Evolutionary conservation across 1,140 invertebrate genomes (phyloP).

Genomic region (Diuraphis noxia): DNA sequence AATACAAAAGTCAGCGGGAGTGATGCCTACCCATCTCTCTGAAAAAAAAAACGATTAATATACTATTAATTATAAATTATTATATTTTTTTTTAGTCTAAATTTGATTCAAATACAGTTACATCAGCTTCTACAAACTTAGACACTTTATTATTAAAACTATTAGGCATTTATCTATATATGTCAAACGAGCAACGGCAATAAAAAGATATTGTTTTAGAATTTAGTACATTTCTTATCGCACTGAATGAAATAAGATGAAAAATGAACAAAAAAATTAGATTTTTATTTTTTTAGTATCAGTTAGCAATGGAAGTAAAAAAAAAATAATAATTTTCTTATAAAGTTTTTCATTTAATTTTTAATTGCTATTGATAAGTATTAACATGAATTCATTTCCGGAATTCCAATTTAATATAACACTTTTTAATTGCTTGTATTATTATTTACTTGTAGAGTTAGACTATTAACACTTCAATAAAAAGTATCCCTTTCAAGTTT

Average conservation of each 20-base stretch:
- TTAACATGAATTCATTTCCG: neutral
- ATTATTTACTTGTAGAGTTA: neutral
- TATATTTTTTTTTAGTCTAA: neutral
- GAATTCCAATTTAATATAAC: neutral
- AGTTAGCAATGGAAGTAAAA: neutral
- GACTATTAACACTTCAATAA: neutral
- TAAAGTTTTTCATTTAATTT: neutral
- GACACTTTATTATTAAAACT: no score
- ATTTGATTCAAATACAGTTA: neutral
- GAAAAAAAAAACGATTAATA: neutral
- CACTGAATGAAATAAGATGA: neutral
- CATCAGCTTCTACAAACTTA: no score
- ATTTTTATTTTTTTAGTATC: neutral
- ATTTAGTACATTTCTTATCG: neutral
- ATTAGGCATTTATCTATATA: neutral
- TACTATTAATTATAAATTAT: neutral
- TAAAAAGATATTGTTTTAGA: neutral
- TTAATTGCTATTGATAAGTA: neutral
- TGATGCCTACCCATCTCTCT: no score
- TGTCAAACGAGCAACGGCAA: neutral
- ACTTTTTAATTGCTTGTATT: neutral
- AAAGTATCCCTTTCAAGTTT: neutral
- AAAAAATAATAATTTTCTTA: neutral
- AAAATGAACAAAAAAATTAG: neutral
- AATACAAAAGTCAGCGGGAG: no score